A percentile compares a stretch with the other conserved stretches of the same genome.
Evolutionary conservation across 2,113 vertebrate species (phyloP).

Genomic region (Pelodiscus sinensis): DNA sequence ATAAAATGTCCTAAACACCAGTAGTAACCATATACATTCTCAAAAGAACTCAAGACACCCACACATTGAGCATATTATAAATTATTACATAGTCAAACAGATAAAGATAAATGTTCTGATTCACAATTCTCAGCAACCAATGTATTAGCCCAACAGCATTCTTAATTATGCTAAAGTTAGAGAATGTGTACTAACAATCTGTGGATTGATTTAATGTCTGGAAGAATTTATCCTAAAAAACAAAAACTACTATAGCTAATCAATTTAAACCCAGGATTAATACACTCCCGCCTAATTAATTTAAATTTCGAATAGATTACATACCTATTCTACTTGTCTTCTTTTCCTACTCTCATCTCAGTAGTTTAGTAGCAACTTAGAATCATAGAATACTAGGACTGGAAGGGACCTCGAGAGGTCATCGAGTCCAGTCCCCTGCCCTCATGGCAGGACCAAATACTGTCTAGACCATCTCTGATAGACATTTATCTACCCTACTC

Average conservation of each 20-base stretch:
- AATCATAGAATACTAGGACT: too few relatives aligned
- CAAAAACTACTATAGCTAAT: neutral
- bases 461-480: too few relatives aligned
- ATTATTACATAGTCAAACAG: neutral
- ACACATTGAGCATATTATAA: neutral
- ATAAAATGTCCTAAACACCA: neutral
- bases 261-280: neutral
- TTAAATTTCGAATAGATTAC: neutral
- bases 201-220: neutral
- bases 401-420: too few relatives aligned
- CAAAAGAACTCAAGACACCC: neutral
- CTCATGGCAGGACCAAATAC: too few relatives aligned
- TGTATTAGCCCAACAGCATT: neutral
- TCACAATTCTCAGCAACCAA: neutral
- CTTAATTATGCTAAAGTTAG: neutral
- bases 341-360: neutral
- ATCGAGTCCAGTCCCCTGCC: too few relatives aligned
- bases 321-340: neutral
- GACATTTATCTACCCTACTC: too few relatives aligned
- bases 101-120: neutral
- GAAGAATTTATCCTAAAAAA: neutral
- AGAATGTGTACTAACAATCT: neutral
- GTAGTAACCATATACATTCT: neutral
- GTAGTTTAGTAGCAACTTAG: too few relatives aligned
- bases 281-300: neutral